Conservation (phyloP, 2,888 invertebrate genomes). For the Drosophila atripex region DNA sequence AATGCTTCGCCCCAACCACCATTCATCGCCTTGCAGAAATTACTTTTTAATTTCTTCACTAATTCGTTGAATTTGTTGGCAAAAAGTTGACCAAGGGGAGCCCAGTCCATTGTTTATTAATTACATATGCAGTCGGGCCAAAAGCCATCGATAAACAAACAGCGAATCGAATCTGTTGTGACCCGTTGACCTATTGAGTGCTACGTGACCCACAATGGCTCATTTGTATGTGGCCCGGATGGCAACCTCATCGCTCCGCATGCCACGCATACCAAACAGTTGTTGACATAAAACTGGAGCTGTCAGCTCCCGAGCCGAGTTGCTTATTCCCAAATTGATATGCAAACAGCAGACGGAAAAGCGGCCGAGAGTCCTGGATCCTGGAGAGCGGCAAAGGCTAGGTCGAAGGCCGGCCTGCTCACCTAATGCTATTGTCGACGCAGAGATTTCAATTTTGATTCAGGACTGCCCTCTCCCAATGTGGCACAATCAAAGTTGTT, state of each 20-base stretch:
- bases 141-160: constrained; percentile 30
- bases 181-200: constrained; percentile 71
- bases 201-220: constrained; percentile 62
- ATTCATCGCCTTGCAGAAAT: constrained; percentile 54
- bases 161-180: constrained; percentile 47
- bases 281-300: constrained; percentile 8
- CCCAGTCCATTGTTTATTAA: constrained; percentile 43
- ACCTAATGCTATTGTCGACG: constrained; percentile 26
- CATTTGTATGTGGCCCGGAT: constrained; percentile 75
- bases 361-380: constrained; percentile 4
- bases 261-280: constrained; percentile 69
- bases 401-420: constrained; percentile 19
- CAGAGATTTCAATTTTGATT: constrained; percentile 47
- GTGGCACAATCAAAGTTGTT: constrained; percentile 11
- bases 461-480: constrained; percentile 7
- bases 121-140: constrained; percentile 22
- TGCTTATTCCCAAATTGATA: constrained; percentile 58
- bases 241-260: constrained; percentile 56
- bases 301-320: constrained; percentile 23
- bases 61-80: constrained; percentile 56
- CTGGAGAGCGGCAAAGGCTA: neutral
- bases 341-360: constrained; percentile 63
- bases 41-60: constrained; percentile 75
- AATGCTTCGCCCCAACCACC: constrained; percentile 44
- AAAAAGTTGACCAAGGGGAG: constrained; percentile 5